Evolutionary conservation across 2,113 vertebrate genomes (phyloP).

Genomic region (Ciconia maguari): DNA sequence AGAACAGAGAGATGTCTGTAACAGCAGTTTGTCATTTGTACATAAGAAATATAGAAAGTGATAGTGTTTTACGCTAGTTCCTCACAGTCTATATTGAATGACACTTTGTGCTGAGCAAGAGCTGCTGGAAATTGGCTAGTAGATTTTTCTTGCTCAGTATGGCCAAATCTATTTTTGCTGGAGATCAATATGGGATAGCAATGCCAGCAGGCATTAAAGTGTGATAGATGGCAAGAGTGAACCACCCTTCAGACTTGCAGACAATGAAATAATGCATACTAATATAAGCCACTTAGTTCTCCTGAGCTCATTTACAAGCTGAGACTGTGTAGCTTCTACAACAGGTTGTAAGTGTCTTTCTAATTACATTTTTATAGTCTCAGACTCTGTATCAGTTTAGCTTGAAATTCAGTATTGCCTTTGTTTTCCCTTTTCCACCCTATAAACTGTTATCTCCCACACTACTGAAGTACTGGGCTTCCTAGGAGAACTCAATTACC

Average conservation of each 20-base stretch:
- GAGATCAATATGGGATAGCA: not conserved
- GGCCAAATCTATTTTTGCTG: not conserved
- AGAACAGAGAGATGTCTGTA: not conserved
- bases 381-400: not conserved
- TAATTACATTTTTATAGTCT: constrained; percentile 30
- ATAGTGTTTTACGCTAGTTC: not conserved
- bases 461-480: constrained; percentile 15
- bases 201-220: constrained; percentile 25
- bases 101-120: constrained; percentile 31
- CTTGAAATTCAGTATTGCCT: not conserved
- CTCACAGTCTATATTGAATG: not conserved
- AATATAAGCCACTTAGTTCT: not conserved
- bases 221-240: constrained; percentile 6
- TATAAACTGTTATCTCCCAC: not conserved
- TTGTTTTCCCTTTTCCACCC: not conserved
- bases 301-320: not conserved
- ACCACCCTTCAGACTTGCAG: not conserved
- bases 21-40: not conserved
- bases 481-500: constrained; percentile 44
- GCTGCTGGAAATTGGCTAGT: constrained; percentile 33
- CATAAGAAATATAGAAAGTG: not conserved
- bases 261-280: not conserved
- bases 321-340: constrained; percentile 2
- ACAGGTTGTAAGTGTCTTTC: not conserved
- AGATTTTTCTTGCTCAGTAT: not conserved